Percentiles rank a stretch among this genome's conserved stretches.
Conservation (phyloP, 2,797 vertebrate species). For the Pseudochirops corinnae region DNA sequence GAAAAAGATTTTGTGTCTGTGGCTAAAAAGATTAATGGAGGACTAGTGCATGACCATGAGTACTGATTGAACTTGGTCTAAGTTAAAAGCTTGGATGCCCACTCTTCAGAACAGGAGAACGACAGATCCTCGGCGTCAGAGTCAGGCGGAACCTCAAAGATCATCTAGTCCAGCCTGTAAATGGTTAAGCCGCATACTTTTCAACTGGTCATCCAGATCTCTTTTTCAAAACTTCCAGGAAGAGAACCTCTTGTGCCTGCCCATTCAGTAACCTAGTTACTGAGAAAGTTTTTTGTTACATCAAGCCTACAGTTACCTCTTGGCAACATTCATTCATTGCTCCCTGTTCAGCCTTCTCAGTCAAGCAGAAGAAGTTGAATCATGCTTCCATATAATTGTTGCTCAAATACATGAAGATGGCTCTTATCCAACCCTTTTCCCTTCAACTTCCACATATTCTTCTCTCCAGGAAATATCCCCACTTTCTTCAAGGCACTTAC, state of each 20-base stretch:
- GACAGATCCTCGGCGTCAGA: background rate
- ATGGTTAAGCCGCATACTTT: background rate
- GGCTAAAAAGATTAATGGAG: slow-evolving; percentile 4
- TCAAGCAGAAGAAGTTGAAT: background rate
- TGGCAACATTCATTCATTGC: background rate
- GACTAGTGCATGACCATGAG: background rate
- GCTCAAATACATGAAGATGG: background rate
- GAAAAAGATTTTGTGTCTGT: background rate
- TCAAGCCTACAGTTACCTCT: background rate
- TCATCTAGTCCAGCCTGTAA: background rate
- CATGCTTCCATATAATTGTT: background rate
- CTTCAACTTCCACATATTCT: background rate
- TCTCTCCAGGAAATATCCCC: background rate
- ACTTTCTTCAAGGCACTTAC: background rate
- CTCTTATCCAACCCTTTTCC: background rate
- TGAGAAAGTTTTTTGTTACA: background rate
- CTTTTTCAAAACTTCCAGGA: background rate
- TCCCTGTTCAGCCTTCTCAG: background rate
- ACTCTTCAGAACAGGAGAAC: background rate
- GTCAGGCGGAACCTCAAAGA: background rate
- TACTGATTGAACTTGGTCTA: background rate
- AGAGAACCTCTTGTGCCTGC: background rate
- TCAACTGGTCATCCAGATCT: background rate
- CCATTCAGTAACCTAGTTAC: background rate
- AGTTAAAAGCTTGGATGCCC: background rate